Evolutionary conservation across 35 echinoderm and acorn worm species (phyloP).

Genomic region (Heliocidaris erythrogramma): DNA sequence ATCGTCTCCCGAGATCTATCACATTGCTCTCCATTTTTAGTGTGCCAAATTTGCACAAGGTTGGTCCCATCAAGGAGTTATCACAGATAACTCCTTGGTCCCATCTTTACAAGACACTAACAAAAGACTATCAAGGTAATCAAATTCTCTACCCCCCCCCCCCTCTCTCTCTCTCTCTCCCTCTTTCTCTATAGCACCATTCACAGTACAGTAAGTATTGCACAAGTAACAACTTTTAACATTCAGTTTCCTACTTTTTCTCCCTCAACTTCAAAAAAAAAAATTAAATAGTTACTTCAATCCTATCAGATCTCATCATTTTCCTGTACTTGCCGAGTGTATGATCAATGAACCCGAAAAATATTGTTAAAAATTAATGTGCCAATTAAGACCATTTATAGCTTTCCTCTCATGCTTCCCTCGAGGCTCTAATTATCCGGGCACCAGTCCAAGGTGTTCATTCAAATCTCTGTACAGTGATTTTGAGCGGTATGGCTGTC

Average conservation of each 20-base stretch:
- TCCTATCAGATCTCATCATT: not conserved
- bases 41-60: not conserved
- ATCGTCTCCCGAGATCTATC: not conserved
- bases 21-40: not conserved
- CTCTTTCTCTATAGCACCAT: not conserved
- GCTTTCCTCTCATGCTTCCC: not conserved
- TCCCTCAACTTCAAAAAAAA: not conserved
- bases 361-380: not conserved
- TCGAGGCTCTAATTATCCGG: not conserved
- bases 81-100: too few relatives aligned
- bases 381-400: not conserved
- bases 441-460: not conserved
- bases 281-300: too few relatives aligned
- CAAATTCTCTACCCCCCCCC: not conserved
- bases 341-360: not conserved
- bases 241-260: not conserved
- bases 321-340: not conserved
- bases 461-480: constrained; percentile 2
- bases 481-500: not conserved
- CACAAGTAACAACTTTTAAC: not conserved
- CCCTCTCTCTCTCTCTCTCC: not conserved
- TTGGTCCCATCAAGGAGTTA: not conserved
- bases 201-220: too few relatives aligned
- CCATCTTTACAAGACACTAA: not conserved
- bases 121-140: not conserved